A percentile compares a stretch with the other conserved stretches of the same genome.
These are phyloP conservation scores for Dexiosoma caninum DNA, from an alignment of 2,888 invertebrate genomes.

Conservation along the genomic window DNA sequence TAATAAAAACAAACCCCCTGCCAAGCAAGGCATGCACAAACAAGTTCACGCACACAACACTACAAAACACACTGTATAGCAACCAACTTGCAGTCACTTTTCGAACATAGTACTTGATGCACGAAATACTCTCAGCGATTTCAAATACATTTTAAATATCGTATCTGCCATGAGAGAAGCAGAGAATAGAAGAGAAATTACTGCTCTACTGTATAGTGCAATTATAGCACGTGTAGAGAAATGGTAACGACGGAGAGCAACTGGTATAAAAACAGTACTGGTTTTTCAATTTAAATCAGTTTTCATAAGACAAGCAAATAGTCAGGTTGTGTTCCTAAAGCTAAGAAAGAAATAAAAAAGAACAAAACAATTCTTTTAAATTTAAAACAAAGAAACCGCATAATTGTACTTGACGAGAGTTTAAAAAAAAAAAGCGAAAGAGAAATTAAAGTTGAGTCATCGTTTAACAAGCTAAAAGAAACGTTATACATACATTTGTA, in stretches of 20 bases:
- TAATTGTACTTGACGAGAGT: conserved; percentile 29
- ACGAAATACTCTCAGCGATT: neutral
- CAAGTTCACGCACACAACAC: conserved; percentile 18
- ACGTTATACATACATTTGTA: no score
- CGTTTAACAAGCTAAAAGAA: neutral
- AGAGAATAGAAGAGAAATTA: neutral
- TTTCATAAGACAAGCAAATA: conserved; percentile 60
- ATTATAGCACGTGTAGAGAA: conserved; percentile 43
- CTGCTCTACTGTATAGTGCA: neutral
- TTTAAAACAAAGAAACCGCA: conserved; percentile 29
- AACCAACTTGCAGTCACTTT: conserved; percentile 2
- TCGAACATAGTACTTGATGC: conserved; percentile 37
- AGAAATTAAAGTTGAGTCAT: conserved; percentile 44
- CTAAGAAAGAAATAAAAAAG: no score
- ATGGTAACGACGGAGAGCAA: conserved; percentile 12
- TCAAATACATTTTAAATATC: neutral
- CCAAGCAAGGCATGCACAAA: conserved; percentile 62
- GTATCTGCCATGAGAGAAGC: no score
- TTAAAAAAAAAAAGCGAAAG: conserved; percentile 8
- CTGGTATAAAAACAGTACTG: conserved; percentile 60
- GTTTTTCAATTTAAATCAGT: conserved; percentile 60
- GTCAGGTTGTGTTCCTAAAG: conserved; percentile 51
- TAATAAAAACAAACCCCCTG: conserved; percentile 70
- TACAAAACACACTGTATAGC: neutral
- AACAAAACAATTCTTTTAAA: neutral